phyloP scores from a whole-genome alignment of 2,113 vertebrate genomes.

The Panthera leo region DNA sequence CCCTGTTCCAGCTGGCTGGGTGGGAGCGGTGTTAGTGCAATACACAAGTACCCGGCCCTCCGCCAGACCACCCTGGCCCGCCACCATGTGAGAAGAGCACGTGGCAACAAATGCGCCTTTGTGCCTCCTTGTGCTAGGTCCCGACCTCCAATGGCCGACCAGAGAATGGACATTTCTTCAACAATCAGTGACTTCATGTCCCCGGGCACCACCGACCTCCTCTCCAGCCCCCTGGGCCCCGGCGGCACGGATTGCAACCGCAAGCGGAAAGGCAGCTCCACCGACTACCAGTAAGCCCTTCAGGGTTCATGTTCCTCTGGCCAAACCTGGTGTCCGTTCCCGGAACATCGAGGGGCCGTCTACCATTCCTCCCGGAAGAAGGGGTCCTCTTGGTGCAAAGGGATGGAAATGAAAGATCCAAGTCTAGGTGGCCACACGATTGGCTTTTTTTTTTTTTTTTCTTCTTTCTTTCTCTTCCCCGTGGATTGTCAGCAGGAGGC shows the following conservation, averaged over 20 bases:
- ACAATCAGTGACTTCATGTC: slow-evolving; percentile 99
- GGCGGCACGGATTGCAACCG: slow-evolving; percentile 95
- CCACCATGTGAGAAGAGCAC: neutral
- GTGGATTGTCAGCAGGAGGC: neutral
- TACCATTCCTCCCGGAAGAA: neutral
- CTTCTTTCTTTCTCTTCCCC: neutral
- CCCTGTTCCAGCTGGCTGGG: neutral
- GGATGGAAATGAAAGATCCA: neutral
- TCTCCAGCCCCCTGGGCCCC: slow-evolving; percentile 94
- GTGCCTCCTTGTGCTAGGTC: neutral
- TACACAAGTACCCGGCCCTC: no score
- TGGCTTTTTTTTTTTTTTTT: neutral
- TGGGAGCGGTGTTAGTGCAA: neutral
- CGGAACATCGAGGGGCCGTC: neutral
- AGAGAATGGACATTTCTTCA: slow-evolving; percentile 99
- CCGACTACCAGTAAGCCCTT: slow-evolving; percentile 95
- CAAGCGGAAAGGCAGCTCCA: slow-evolving; percentile 97
- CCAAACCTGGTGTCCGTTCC: neutral
- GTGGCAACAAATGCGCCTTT: neutral
- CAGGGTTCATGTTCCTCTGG: neutral
- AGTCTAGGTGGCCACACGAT: neutral
- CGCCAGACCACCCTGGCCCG: neutral
- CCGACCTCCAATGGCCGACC: slow-evolving; percentile 99
- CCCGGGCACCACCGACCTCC: slow-evolving; percentile 94
- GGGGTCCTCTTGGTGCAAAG: neutral